phyloP scores from a whole-genome alignment of 1,140 invertebrate genomes.

The Episyrphus balteatus region DNA sequence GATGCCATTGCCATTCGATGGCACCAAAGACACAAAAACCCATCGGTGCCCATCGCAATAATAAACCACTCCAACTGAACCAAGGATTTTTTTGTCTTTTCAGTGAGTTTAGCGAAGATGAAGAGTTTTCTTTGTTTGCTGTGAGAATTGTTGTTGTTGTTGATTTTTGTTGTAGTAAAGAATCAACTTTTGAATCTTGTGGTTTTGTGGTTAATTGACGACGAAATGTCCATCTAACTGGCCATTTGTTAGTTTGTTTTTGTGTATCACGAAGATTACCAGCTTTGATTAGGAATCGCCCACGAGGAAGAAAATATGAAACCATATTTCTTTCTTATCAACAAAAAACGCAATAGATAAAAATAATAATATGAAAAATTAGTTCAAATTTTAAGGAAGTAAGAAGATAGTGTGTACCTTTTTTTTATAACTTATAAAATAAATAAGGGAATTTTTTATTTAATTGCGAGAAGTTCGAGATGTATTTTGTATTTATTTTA shows the following conservation, averaged over 20 bases:
- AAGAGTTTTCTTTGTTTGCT: constrained; percentile 6
- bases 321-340: constrained; percentile 16
- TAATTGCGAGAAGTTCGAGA: no score
- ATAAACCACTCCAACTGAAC: constrained; percentile 28
- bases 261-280: constrained; percentile 24
- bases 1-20: constrained; percentile 33
- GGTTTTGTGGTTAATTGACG: background rate
- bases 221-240: background rate
- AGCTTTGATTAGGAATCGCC: constrained; percentile 25
- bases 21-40: constrained; percentile 30
- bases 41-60: constrained; percentile 31
- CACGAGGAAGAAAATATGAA: constrained; percentile 32
- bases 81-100: constrained; percentile 17
- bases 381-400: no score
- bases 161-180: constrained; percentile 1
- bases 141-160: constrained; percentile 1
- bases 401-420: no score
- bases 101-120: constrained; percentile 4
- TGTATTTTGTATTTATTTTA: no score
- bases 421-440: no score
- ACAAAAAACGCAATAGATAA: no score
- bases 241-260: constrained; percentile 11
- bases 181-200: constrained; percentile 9
- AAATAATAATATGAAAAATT: no score
- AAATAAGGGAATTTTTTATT: no score